phyloP scores from a whole-genome alignment of 2,797 vertebrate species.

The Macropus fuliginosus region DNA sequence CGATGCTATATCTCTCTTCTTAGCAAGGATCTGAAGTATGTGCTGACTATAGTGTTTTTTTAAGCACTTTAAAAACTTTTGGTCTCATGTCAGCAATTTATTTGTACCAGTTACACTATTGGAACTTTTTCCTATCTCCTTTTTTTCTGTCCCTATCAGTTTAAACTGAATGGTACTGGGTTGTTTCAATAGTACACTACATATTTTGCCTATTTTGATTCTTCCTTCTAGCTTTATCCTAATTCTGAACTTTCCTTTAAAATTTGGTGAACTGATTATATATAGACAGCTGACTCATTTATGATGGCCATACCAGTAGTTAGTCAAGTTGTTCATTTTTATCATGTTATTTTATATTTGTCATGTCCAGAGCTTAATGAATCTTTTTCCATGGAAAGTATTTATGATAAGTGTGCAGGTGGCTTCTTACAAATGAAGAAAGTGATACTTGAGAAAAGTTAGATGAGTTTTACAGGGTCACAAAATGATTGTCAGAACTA shows the following conservation, averaged over 20 bases:
- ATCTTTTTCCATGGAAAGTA: not conserved
- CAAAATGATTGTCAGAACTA: not conserved
- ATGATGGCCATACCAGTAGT: not conserved
- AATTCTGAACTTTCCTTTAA: not conserved
- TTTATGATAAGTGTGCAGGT: not conserved
- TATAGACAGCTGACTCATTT: not conserved
- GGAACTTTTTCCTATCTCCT: not conserved
- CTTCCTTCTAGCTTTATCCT: not conserved
- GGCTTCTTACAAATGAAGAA: not conserved
- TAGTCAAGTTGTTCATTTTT: not conserved
- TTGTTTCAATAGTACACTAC: not conserved
- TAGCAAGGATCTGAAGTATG: not conserved
- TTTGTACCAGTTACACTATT: not conserved
- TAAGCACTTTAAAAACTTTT: not conserved
- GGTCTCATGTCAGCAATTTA: not conserved
- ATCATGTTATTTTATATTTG: not conserved
- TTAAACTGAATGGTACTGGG: not conserved
- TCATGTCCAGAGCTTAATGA: not conserved
- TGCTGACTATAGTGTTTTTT: not conserved
- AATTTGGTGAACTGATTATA: not conserved
- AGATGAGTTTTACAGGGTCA: not conserved
- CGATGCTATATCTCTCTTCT: not conserved
- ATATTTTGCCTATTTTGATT: not conserved
- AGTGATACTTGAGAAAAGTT: not conserved
- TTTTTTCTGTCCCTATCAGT: not conserved